Evolutionary conservation across 1,140 invertebrate species (phyloP), one percentile per base, ranked within the genome.

Genomic region (Oncopodura yosiiana): DNA sequence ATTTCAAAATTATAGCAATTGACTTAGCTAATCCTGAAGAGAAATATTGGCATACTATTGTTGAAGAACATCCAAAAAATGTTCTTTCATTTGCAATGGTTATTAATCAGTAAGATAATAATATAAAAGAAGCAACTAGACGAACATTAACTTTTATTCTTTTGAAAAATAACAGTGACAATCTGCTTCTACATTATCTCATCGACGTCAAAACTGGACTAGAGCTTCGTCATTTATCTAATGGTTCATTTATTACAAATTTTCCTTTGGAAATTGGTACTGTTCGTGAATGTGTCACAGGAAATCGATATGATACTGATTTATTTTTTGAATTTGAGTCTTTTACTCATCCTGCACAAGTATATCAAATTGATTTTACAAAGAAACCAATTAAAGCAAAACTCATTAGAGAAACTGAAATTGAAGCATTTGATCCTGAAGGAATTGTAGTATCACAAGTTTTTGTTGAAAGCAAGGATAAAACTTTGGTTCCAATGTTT

Each of bases 401-500:
- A n/a, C n/a, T n/a, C n/a, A n/a, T n/a, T n/a, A 74, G 83, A 64
- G 82, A 93, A 71, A 86, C 88, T 5, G 81, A 83, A 69, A 78
- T 96, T 9, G 80, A 84, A 48, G 82, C 82, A 51, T 90, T 96
- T 69, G 80, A 94, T 71, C 69, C 81, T 2, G 74, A 77, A 9
- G 69, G 82, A 44, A 97, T 89, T 68, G 80, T 85, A 68, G 86
- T 84, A 3, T 81, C 82, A 48, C 94, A 98, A 74, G 77, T 94
- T 32, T 99, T 98, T 73, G 98, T 94, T 70, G 67, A 75, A 1
- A 94, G 90, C 69, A 94, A 90, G 74, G 94, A 98, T 75, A 89
- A 87, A 52, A 95, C 91, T 1, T 84, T 85, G 73, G 78, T 99
- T 63, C 95, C 95, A 3, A 97, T 99, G 94, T 99, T 95, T 71